phyloP scores from a whole-genome alignment of 1,140 invertebrate genomes.

The Riptortus pedestris region DNA sequence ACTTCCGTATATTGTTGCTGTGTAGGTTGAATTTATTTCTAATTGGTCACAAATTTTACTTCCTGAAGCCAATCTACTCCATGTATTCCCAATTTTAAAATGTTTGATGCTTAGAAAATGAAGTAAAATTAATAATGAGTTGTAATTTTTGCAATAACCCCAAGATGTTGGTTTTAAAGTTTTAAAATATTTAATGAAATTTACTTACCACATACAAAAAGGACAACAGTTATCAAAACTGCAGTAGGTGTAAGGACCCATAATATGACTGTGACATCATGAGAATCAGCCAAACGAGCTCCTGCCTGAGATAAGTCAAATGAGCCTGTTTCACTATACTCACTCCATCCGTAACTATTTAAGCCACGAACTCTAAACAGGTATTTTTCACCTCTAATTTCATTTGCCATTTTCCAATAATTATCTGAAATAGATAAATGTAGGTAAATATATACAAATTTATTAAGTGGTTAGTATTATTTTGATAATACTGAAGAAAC shows the following conservation, averaged over 20 bases:
- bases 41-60: too few relatives aligned
- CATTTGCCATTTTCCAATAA: slow-evolving; percentile 63
- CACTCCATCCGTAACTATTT: slow-evolving; percentile 64
- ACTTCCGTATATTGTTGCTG: too few relatives aligned
- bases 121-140: too few relatives aligned
- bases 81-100: too few relatives aligned
- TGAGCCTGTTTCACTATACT: slow-evolving; percentile 55
- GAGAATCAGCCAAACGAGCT: slow-evolving; percentile 47
- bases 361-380: slow-evolving; percentile 65
- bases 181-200: too few relatives aligned
- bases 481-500: too few relatives aligned
- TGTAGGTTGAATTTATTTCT: too few relatives aligned
- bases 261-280: slow-evolving; percentile 46
- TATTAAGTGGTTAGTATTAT: too few relatives aligned
- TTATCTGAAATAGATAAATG: slow-evolving; percentile 47
- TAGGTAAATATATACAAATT: slow-evolving; percentile 12
- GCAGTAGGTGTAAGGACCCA: slow-evolving; percentile 44
- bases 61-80: too few relatives aligned
- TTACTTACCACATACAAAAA: slow-evolving; percentile 43
- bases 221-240: slow-evolving; percentile 35
- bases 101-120: too few relatives aligned
- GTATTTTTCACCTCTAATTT: slow-evolving; percentile 49
- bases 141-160: too few relatives aligned
- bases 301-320: slow-evolving; percentile 42
- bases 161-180: too few relatives aligned